Percentiles rank a stretch among this genome's conserved stretches.
Conservation (phyloP, 2,113 vertebrate genomes). For the Peromyscus californicus region DNA sequence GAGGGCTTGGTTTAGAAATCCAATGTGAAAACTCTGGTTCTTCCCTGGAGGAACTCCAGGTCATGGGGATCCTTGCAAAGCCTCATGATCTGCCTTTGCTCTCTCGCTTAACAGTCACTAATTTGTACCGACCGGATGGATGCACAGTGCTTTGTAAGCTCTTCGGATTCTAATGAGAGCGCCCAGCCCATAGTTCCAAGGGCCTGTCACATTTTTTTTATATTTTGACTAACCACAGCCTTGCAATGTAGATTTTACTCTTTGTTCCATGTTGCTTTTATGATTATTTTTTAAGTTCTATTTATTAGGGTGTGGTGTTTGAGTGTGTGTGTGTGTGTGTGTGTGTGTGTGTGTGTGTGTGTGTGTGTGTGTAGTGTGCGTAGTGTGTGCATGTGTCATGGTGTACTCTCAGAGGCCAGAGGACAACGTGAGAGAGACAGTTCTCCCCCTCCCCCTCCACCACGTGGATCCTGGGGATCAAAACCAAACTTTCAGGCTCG, state of each 20-base stretch:
- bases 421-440: neutral
- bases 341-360: too few relatives aligned
- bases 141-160: neutral
- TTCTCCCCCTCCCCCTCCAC: too few relatives aligned
- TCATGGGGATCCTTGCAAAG: neutral
- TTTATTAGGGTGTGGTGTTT: neutral
- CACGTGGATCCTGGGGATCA: neutral
- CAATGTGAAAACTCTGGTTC: neutral
- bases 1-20: neutral
- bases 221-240: neutral
- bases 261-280: neutral
- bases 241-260: neutral
- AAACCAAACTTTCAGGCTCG: neutral
- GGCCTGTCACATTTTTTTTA: neutral
- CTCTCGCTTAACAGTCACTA: neutral
- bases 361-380: too few relatives aligned
- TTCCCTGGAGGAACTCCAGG: neutral
- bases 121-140: neutral
- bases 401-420: neutral
- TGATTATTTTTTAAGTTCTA: neutral
- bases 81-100: neutral
- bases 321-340: too few relatives aligned
- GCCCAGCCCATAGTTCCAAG: neutral
- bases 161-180: neutral
- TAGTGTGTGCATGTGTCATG: neutral